Base-by-base conservation (phyloP, 2,113 vertebrate genomes). In the Panthera leo region DNA sequence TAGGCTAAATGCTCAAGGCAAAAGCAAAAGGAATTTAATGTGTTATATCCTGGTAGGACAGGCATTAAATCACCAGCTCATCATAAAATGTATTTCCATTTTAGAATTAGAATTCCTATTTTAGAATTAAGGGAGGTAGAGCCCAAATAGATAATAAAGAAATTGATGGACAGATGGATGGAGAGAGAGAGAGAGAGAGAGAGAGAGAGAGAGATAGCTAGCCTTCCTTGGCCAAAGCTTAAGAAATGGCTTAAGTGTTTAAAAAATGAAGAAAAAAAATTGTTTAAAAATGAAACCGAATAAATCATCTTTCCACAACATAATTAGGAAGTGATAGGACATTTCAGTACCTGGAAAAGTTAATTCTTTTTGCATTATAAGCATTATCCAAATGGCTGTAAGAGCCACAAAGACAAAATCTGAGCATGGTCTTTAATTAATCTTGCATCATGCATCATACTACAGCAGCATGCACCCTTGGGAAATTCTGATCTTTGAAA, bases 1-100 rank as follows among this genome's bases (percentile, higher is more conserved):
- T 94, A 96, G 85, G 85, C 67, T 92, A 92, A 97, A 89, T 42
- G 75, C 92, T 98, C 58, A 94, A 92, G 89, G 97, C 89, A 82
- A 98, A 91, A 92, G 45, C 21, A 68, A 94, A 94, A 89, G 27
- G 27, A 82, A 95, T 65, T 61, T 83, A 45, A 78, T 61, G 8
- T 55, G 34, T 78, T 63, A 89, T 61, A 70, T 84, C 15, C 39
- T 82, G 8, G 78, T 76, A 96, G 93, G 53, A 78, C 58, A 92
- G 42, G 34, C 55, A 79, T 21, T 89, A 78, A 86, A 53, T 68
- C 83, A 55, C n/a, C n/a, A 65, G 11, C 21, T 90, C 89, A 71
- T 95, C 73, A 39, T n/a, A 45, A 92, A 95, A 19, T 80, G 10
- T 85, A 42, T 11, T 39, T 71, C 27, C 34, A 87, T 86, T 88